Conservation (phyloP, 2,113 vertebrate genomes). For the Serinus canaria region DNA sequence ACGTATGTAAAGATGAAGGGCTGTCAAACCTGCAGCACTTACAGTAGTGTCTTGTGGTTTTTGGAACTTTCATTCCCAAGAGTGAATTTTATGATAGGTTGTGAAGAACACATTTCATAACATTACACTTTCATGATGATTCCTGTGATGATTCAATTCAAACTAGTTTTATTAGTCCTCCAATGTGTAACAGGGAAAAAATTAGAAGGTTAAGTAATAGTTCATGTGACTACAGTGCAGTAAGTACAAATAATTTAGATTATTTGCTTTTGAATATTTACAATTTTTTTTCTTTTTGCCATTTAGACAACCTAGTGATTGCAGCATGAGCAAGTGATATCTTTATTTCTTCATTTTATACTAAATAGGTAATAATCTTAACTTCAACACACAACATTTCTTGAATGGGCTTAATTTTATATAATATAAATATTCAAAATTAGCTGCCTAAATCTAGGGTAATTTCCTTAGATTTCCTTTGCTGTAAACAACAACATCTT, state of each 20-base stretch:
- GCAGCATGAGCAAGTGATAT: neutral
- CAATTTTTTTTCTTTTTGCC: neutral
- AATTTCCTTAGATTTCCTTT: neutral
- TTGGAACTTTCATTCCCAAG: neutral
- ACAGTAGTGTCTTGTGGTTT: neutral
- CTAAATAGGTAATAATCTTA: neutral
- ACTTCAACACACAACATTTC: neutral
- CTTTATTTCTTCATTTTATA: neutral
- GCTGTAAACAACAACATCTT: neutral
- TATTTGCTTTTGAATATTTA: neutral
- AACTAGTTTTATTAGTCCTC: neutral
- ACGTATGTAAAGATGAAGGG: rapidly evolving
- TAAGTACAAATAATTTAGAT: neutral
- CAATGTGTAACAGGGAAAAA: neutral
- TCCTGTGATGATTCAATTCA: neutral
- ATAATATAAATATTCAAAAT: neutral
- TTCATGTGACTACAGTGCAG: neutral
- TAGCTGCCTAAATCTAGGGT: neutral
- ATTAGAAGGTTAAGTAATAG: neutral
- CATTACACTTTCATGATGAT: neutral
- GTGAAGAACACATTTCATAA: neutral
- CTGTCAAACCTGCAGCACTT: neutral
- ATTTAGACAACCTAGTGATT: neutral
- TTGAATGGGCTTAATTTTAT: neutral
- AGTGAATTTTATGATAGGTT: neutral